Conservation (phyloP, 2,113 vertebrate species). For the Cisticola juncidis region DNA sequence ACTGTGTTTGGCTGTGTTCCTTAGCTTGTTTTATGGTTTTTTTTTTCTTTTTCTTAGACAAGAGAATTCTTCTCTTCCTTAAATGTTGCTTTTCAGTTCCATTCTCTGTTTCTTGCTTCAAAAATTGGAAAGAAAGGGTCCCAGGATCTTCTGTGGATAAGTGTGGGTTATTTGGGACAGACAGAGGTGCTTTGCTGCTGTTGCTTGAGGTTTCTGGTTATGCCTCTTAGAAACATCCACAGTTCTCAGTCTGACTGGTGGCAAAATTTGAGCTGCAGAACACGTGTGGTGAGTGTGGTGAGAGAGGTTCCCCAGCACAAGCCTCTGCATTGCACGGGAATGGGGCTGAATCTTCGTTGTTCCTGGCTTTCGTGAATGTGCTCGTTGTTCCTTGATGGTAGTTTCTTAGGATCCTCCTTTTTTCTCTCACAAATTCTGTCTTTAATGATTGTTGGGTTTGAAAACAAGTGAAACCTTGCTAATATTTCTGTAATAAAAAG, state of each 20-base stretch:
- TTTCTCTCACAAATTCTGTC: background rate
- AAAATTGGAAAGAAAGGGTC: background rate
- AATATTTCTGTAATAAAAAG: background rate
- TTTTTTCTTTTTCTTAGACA: background rate
- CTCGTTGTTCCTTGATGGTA: background rate
- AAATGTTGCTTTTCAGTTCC: background rate
- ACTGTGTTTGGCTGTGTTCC: background rate
- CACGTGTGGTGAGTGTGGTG: background rate
- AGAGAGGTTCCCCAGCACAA: background rate
- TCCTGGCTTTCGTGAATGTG: background rate
- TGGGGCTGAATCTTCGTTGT: background rate
- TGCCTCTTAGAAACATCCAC: background rate
- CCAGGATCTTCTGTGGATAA: background rate
- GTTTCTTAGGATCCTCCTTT: background rate
- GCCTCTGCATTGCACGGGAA: rapidly evolving
- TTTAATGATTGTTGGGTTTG: background rate
- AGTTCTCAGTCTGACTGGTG: background rate
- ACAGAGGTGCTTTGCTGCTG: background rate
- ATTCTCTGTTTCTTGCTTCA: background rate
- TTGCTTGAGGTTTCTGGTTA: background rate
- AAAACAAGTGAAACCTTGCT: background rate
- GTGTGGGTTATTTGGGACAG: background rate
- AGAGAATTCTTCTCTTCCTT: background rate
- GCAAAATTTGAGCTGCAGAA: background rate
- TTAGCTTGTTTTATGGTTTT: background rate